phyloP scores from a whole-genome alignment of 2,888 invertebrate species.

The Lithophane socia region DNA sequence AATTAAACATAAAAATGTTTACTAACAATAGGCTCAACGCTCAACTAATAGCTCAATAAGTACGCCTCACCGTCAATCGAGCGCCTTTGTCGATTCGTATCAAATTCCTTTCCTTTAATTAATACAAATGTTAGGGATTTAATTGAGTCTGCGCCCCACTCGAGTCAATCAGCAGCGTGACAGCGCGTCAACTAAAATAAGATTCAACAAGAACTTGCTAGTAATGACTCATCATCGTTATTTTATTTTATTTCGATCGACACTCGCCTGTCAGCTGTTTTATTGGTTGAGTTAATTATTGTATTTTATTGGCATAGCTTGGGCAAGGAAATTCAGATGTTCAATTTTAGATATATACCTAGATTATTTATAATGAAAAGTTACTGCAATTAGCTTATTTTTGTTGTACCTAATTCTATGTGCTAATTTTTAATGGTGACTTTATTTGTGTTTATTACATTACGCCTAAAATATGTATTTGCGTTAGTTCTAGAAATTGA shows the following conservation, averaged over 20 bases:
- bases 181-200: constrained; percentile 54
- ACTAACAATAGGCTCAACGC: constrained; percentile 62
- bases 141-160: constrained; percentile 71
- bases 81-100: constrained; percentile 69
- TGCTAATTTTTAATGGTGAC: background rate
- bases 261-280: constrained; percentile 53
- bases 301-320: constrained; percentile 32
- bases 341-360: background rate
- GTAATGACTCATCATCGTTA: constrained; percentile 71
- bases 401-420: background rate
- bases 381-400: constrained; percentile 10
- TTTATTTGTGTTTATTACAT: background rate
- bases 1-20: constrained; percentile 68
- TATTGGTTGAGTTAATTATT: constrained; percentile 55
- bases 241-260: constrained; percentile 61
- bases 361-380: background rate
- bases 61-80: constrained; percentile 48
- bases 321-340: constrained; percentile 13
- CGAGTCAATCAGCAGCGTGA: constrained; percentile 68
- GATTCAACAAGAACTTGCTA: constrained; percentile 60
- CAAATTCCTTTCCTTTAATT: constrained; percentile 74
- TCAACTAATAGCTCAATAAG: constrained; percentile 62
- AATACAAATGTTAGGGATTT: constrained; percentile 74
- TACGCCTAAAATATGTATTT: background rate
- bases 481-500: background rate